Evolutionary conservation across 2,888 invertebrate genomes (phyloP), one percentile per base, ranked within the genome.

Genomic region (Lepidocyrtoides sp.): DNA sequence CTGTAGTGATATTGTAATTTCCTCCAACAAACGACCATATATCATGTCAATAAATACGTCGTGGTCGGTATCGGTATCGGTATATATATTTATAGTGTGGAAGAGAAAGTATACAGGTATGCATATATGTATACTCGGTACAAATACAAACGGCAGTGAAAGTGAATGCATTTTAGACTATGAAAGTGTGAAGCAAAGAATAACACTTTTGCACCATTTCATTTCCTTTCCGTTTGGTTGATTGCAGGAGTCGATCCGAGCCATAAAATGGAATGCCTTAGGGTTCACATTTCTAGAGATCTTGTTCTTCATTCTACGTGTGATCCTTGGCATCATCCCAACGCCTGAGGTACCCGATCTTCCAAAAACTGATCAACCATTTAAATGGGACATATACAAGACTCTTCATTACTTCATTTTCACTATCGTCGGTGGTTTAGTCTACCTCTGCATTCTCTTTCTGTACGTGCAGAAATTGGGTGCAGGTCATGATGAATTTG

Each of bases 391-490:
- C 48, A 93, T 93, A 36, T 93, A 92, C 88, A 93, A 93, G 89
- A 92, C 91, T 75, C 92, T 93, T 41, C 90, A 92, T 29, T 93
- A 93, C 77, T 93, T 93, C 87, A 91, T 93, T n/a, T 93, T 93
- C 91, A 93, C 93, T 63, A 93, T 93, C 23, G 93, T 93, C 26
- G 93, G 93, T 57, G 93, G 93, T 72, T 60, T 93, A 54, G 91
- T 93, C 66, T 93, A 93, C 85, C 87, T 93, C 77, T 93, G 93
- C 79, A 91, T 93, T 32, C 88, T 93, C 20, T 93, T 92, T 84
- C 91, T 93, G 79, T 92, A 93, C 48, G 82, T 83, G n/a, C 83
- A 83, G 44, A 86, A 86, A 87, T 81, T 91, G 87, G 90, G 90
- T 26, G 90, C 89, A 54, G 92, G 92, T 77, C 89, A 90, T 23